Base-by-base conservation (phyloP, 2,888 invertebrate genomes). In the Lepetodrilus schrolli region DNA sequence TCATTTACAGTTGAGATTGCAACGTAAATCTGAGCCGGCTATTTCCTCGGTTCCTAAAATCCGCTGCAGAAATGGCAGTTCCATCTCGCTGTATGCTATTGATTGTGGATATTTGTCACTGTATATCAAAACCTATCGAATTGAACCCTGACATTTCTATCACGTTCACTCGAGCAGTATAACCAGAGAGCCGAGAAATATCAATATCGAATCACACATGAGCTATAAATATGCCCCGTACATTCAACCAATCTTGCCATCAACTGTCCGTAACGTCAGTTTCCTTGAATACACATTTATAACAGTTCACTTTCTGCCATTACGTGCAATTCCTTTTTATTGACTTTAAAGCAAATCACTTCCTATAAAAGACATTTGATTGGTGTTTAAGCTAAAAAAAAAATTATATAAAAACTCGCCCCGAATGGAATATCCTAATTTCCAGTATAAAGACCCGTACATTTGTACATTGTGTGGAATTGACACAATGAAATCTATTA, bases 61-160 rank as follows among this genome's bases (percentile, higher is more conserved):
- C 30, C 8, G 17, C 7, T 17, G 17, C 13, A 30, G 17, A 34
- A 17, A 43, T 43, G 43, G 43, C 43, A 43, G 17, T n/a, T 43
- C 43, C 58, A 58, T 58, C 58, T 1, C 30, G 43, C 43, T 43
- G 17, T 43, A 7, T 4, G 13, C 43, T 26, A 58, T 58, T 34
- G 58, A 58, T 58, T 13, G 23, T 26, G 34, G 30, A 58, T 58
- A 58, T 58, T 58, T 58, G 30, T 17, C 30, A 30, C 26, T 30
- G 58, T 58, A 34, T 58, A 58, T 30, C 58, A 23, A 30, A 58
- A 58, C 30, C 58, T 58, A 58, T 58, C 58, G 58, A 58, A 17
- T 58, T 58, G 58, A 58, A 30, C 58, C 58, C 30, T 58, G 58
- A 26, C 58, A 58, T 13, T 13, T 30, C 21, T 30, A 58, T 58